Evolutionary conservation across 2,888 invertebrate species (phyloP), one percentile per base, ranked within the genome.

Genomic region (Orthosia cruda): DNA sequence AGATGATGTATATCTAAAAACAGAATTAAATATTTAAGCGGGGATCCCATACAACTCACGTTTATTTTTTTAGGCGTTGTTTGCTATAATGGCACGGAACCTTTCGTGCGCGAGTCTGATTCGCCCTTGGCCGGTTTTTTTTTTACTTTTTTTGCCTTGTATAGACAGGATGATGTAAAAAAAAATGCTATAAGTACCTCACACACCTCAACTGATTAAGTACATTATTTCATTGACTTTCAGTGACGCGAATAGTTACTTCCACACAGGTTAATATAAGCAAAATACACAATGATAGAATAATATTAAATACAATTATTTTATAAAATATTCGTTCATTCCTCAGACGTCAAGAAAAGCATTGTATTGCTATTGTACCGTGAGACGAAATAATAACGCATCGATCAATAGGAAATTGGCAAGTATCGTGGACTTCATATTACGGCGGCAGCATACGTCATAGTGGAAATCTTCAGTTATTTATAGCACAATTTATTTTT

Each of bases 381-480:
- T 65, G 63, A 26, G 65, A 62, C 49, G 58, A 58, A 71, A 45
- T 64, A 76, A 49, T 20, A 80, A 67, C 55, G 54, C 45, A 65
- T 62, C 70, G 55, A 88, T 82, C 76, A 79, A 80, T 79, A 72
- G 64, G 66, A 87, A 80, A 83, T 88, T 87, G 87, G 88, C 88
- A 88, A 80, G 76, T 76, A 68, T 77, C 45, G 72, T 74, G 58
- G 52, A 55, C 62, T 72, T 71, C 54, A 50, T 67, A 61, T 70
- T 71, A 73, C 68, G 77, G 55, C 49, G 54, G 49, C 57, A 61
- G n/a, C 61, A 61, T 61, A 79, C 87, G 82, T 77, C 77, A 66
- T 72, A 80, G 66, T 76, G 77, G 77, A 84, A 83, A 83, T 77
- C 65, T 86, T 80, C 40, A 47, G 63, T 61, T 86, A 88, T 86